Evolutionary conservation across 2,113 vertebrate genomes (phyloP).

Genomic region (Rhagologus leucostigma): DNA sequence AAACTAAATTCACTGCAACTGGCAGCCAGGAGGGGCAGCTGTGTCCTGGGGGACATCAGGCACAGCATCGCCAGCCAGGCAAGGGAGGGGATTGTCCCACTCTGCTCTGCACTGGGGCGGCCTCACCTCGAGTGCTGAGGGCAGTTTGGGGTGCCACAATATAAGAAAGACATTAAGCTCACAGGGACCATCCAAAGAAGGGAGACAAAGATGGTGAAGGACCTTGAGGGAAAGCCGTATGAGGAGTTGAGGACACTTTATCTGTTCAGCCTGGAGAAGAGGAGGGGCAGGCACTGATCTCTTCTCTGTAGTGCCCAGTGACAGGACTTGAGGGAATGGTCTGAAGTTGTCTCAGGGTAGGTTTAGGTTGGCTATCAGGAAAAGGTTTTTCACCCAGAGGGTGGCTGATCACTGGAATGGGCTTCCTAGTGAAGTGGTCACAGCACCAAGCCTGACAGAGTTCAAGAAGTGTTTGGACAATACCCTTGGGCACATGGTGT

Average conservation of each 20-base stretch:
- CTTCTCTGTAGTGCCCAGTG: background rate
- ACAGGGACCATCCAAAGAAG: background rate
- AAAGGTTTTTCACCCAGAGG: background rate
- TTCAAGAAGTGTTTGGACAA: background rate
- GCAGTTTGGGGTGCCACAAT: rapidly evolving
- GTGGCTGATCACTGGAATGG: background rate
- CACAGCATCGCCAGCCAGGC: rapidly evolving
- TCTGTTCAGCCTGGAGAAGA: background rate
- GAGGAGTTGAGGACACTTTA: background rate
- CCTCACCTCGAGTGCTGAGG: background rate
- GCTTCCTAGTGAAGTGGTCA: background rate
- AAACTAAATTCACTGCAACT: background rate
- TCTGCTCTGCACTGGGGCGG: rapidly evolving
- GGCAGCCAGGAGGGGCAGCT: rapidly evolving
- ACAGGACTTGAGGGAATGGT: background rate
- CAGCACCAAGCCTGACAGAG: background rate
- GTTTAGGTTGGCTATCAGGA: background rate
- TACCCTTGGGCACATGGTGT: too few species aligned
- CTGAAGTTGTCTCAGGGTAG: background rate
- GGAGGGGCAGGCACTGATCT: background rate
- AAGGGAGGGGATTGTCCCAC: background rate
- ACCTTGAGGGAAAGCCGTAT: rapidly evolving
- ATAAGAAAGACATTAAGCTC: background rate
- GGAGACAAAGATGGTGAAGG: background rate
- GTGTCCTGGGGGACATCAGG: rapidly evolving